Evolutionary conservation across 2,797 vertebrate genomes (phyloP).

Genomic region (Notamacropus eugenii): DNA sequence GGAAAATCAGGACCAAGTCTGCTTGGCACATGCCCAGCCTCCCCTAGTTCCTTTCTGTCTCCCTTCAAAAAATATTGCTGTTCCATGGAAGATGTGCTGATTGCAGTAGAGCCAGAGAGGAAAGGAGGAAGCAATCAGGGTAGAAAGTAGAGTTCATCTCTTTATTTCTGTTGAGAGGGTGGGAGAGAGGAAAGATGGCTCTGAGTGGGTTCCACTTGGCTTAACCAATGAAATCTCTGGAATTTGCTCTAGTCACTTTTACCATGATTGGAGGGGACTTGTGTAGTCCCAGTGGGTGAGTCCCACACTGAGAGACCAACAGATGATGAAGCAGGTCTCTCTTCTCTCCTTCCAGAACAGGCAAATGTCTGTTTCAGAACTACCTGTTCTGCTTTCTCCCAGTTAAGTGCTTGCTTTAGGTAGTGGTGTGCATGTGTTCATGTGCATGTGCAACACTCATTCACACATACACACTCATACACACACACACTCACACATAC

Average conservation of each 20-base stretch:
- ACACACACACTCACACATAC: background rate
- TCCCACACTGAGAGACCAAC: background rate
- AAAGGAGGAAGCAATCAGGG: background rate
- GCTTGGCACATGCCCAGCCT: constrained; percentile 66
- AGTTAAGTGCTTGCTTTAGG: background rate
- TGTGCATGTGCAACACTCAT: too few species aligned
- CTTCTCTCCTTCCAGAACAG: constrained; percentile 29
- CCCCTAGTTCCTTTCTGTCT: constrained; percentile 33
- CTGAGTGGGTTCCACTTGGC: constrained; percentile 13
- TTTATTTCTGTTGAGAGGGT: background rate
- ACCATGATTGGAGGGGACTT: background rate
- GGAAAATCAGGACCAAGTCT: constrained; percentile 72
- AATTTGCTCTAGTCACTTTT: background rate
- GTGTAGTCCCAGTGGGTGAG: background rate
- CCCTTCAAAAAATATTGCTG: background rate
- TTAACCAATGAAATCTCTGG: background rate
- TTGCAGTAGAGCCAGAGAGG: background rate
- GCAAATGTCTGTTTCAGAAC: background rate
- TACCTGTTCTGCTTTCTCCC: background rate
- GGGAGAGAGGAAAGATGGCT: background rate
- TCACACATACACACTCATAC: too few species aligned
- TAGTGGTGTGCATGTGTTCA: background rate
- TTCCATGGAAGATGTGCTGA: background rate
- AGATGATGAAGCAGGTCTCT: background rate
- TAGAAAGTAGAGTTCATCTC: background rate